These are phyloP conservation scores for Villa cingulata DNA, from an alignment of 2,888 invertebrate species.

Conservation along the genomic window DNA sequence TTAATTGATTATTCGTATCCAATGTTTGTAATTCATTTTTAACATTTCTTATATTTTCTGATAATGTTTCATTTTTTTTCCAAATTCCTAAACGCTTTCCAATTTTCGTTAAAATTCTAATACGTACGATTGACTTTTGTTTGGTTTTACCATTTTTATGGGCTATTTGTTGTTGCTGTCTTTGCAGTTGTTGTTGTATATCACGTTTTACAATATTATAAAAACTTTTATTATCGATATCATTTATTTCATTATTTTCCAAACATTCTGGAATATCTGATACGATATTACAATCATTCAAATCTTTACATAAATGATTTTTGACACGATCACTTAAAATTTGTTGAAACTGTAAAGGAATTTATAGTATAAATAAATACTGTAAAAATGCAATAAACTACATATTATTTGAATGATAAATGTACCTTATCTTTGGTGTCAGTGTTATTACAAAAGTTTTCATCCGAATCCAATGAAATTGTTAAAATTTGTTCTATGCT, in stretches of 20 bases:
- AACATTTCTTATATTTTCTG: conserved; percentile 18
- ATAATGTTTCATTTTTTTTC: conserved; percentile 24
- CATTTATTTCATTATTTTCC: conserved; percentile 8
- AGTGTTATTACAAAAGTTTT: conserved; percentile 34
- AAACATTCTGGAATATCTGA: conserved; percentile 17
- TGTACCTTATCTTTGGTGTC: conserved; percentile 9
- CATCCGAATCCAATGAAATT: conserved; percentile 33
- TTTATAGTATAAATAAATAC: not conserved
- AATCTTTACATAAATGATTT: conserved; percentile 16
- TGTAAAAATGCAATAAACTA: not conserved
- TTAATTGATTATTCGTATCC: conserved; percentile 15
- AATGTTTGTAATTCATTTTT: conserved; percentile 16
- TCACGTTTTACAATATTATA: conserved; percentile 16
- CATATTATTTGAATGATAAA: too few species aligned
- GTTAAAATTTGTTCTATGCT: conserved; percentile 38
- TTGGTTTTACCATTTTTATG: not conserved
- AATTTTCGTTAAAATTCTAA: conserved; percentile 18
- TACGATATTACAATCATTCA: conserved; percentile 17
- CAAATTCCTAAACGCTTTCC: conserved; percentile 21
- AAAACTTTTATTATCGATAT: conserved; percentile 10
- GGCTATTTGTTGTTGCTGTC: not conserved
- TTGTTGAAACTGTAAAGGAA: conserved; percentile 5
- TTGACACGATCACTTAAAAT: conserved; percentile 15
- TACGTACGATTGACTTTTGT: conserved; percentile 11
- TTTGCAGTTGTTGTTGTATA: not conserved